Percentiles rank a stretch among this genome's conserved stretches.
Evolutionary conservation across 2,113 vertebrate species (phyloP).

Genomic region (Furnarius figulus): DNA sequence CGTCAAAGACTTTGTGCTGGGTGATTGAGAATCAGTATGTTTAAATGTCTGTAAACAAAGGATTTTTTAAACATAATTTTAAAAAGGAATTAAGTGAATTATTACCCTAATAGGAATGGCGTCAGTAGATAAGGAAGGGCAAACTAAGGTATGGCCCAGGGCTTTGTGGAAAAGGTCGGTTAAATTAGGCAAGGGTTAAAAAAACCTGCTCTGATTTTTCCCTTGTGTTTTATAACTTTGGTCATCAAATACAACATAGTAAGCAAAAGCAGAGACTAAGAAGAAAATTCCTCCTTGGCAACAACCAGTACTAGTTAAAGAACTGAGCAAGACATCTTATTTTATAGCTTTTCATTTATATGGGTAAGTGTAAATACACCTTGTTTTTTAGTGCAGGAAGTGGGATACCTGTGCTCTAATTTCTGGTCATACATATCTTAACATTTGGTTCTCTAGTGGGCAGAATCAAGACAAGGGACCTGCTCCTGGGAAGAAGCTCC

Average conservation of each 20-base stretch:
- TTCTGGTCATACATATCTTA: background rate
- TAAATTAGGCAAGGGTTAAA: background rate
- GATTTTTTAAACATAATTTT: background rate
- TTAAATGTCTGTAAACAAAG: conserved; percentile 59
- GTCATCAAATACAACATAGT: background rate
- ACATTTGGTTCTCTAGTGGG: background rate
- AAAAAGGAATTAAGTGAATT: conserved; percentile 56
- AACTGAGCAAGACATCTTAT: background rate
- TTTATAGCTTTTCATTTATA: background rate
- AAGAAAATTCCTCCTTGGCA: background rate
- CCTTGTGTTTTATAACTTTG: background rate
- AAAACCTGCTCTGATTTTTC: background rate
- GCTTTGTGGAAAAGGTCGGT: background rate
- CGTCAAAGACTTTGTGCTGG: conserved; percentile 34
- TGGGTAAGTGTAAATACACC: background rate
- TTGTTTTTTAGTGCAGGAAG: background rate
- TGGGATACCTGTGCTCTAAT: background rate
- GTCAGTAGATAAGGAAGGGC: background rate
- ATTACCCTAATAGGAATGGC: conserved; percentile 38
- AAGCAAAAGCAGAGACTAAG: background rate
- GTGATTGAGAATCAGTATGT: conserved; percentile 53
- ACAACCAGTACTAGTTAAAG: background rate
- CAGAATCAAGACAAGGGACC: background rate
- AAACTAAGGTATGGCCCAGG: background rate
- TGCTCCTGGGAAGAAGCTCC: background rate